Conservation (phyloP, 2,888 invertebrate genomes). For the Agonum fuliginosum region DNA sequence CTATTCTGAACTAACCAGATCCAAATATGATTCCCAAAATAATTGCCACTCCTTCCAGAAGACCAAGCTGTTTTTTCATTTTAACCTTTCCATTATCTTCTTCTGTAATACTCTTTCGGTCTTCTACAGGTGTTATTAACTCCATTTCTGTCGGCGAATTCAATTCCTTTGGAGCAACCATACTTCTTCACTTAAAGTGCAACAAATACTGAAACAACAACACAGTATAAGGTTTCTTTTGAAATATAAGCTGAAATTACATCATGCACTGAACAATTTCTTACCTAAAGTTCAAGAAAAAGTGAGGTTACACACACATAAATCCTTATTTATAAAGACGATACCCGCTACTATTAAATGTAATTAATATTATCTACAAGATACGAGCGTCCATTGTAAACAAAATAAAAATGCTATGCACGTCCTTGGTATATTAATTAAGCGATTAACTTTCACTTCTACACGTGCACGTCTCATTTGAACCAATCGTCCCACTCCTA, state of each 20-base stretch:
- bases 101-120: constrained; percentile 47
- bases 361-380: constrained; percentile 29
- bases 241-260: constrained; percentile 45
- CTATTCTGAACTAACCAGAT: constrained; percentile 77
- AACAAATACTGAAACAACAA: constrained; percentile 14
- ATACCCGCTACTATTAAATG: not conserved
- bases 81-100: constrained; percentile 77
- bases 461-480: constrained; percentile 50
- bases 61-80: constrained; percentile 92
- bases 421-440: constrained; percentile 56
- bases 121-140: constrained; percentile 68
- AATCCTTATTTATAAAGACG: not conserved
- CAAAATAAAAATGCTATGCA: constrained; percentile 22
- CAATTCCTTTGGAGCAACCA: constrained; percentile 75
- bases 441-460: constrained; percentile 51
- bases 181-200: constrained; percentile 26
- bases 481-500: not conserved
- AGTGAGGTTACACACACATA: constrained; percentile 47
- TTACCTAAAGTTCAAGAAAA: constrained; percentile 4
- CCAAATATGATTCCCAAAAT: constrained; percentile 97
- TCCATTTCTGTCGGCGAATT: constrained; percentile 70
- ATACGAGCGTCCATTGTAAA: constrained; percentile 33
- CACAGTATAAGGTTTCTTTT: not conserved
- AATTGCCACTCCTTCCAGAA: constrained; percentile 94
- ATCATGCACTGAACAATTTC: constrained; percentile 49